Conservation (phyloP, 2,888 invertebrate species). For the Coenonympha arcania region DNA sequence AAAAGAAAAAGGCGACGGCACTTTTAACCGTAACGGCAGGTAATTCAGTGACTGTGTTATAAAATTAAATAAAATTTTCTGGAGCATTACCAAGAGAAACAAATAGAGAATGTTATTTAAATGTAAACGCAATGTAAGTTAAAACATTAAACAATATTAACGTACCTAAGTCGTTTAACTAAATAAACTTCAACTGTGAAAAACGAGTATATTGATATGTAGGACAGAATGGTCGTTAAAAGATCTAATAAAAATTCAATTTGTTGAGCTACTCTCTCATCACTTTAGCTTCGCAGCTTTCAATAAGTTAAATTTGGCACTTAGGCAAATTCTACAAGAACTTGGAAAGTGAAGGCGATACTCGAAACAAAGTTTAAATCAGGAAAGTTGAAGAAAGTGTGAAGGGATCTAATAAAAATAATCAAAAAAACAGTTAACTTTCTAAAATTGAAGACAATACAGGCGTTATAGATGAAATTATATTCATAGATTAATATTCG, state of each 20-base stretch:
- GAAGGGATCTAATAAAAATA: no score
- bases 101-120: constrained; percentile 4
- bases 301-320: background rate
- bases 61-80: constrained; percentile 22
- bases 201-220: background rate
- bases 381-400: no score
- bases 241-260: background rate
- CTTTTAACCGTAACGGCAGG: constrained; percentile 22
- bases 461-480: no score
- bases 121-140: constrained; percentile 3
- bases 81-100: constrained; percentile 15
- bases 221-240: background rate
- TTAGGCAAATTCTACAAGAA: no score
- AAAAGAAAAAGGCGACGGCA: constrained; percentile 26
- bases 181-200: background rate
- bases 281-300: background rate
- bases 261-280: background rate
- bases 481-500: no score
- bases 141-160: background rate
- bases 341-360: no score
- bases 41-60: constrained; percentile 21
- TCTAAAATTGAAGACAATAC: no score
- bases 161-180: background rate
- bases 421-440: no score
- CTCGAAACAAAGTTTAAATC: no score